Conservation (phyloP, 2,113 vertebrate genomes). For the Microtus ochrogaster region DNA sequence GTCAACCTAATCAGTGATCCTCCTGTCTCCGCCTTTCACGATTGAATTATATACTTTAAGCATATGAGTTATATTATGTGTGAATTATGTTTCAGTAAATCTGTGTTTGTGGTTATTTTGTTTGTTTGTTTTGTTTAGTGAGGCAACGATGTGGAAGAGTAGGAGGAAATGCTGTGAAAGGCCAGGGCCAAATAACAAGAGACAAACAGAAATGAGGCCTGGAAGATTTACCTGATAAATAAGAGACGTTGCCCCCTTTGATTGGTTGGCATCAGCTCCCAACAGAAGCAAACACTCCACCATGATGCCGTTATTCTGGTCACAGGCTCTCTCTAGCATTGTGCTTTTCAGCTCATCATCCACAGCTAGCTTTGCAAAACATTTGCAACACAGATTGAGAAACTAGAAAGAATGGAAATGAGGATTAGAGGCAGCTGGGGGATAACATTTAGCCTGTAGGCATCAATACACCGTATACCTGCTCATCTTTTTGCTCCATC, state of each 20-base stretch:
- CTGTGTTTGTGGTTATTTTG: background rate
- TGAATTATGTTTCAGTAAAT: background rate
- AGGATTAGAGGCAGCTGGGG: constrained; percentile 20
- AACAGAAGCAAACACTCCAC: constrained; percentile 94
- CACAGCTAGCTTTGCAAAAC: constrained; percentile 92
- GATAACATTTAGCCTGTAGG: background rate
- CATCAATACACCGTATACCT: constrained; percentile 82
- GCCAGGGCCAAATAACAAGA: background rate
- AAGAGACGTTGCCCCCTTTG: constrained; percentile 91
- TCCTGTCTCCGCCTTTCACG: background rate
- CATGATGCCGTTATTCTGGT: constrained; percentile 89
- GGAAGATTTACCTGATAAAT: constrained; percentile 92
- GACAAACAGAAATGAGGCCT: background rate
- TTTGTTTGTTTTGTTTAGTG: background rate
- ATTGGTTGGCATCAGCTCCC: constrained; percentile 93
- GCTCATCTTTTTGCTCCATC: constrained; percentile 84
- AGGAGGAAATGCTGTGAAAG: background rate
- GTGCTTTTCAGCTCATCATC: constrained; percentile 89
- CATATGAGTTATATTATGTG: background rate
- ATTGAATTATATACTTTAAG: background rate
- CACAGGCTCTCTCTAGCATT: constrained; percentile 94
- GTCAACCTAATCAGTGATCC: background rate
- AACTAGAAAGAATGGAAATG: constrained; percentile 85
- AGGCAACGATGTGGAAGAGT: background rate
- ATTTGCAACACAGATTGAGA: constrained; percentile 90